Base-by-base conservation (phyloP, 2,113 vertebrate genomes). In the Tenrec ecaudatus region DNA sequence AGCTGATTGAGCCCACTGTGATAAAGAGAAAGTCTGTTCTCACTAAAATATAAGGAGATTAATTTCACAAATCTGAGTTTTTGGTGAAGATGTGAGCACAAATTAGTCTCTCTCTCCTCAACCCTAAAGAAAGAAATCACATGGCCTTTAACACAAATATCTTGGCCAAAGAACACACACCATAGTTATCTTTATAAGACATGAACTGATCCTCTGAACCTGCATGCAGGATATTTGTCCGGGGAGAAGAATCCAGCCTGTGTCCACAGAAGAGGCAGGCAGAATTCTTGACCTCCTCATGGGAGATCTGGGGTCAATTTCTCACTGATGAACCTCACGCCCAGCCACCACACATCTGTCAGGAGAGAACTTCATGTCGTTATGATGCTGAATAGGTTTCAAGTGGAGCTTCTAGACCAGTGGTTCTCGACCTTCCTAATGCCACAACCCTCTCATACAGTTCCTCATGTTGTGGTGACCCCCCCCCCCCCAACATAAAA, bases 51-150 rank as follows among this genome's bases (percentile, higher is more conserved):
- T 1, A 89, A 33, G 19, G 8, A 16, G 10, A 31, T 86, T 73
- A 19, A 6, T 79, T 92, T 89, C n/a, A 82, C 64, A 86, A n/a
- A 31, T 53, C 68, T 82, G 62, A 91, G 57, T 31, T 84, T 82
- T 40, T 71, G 38, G 19, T 53, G 38, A 81, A 76, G 36, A 58
- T 53, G 36, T 82, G 36, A 5, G 20, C 58, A 40, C 2, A 53
- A 16, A 38, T 64, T 77, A 60, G 29, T 47, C 2, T 68, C 29
- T 22, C 62, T 79, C 10, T 57, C 47, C 79, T 90, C 31, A 91
- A 53, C 57, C 68, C 47, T 53, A 53, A 53, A 53, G 47, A 53
- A 53, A 53, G 47, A 53, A 53, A 53, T 53, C 47, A 53, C 47
- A 53, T 53, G 47, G 47, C 12, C 5, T 62, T 62, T 22, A 62